These are phyloP conservation scores for Bagarius yarrelli DNA, from an alignment of 2,113 vertebrate species.

Conservation along the genomic window DNA sequence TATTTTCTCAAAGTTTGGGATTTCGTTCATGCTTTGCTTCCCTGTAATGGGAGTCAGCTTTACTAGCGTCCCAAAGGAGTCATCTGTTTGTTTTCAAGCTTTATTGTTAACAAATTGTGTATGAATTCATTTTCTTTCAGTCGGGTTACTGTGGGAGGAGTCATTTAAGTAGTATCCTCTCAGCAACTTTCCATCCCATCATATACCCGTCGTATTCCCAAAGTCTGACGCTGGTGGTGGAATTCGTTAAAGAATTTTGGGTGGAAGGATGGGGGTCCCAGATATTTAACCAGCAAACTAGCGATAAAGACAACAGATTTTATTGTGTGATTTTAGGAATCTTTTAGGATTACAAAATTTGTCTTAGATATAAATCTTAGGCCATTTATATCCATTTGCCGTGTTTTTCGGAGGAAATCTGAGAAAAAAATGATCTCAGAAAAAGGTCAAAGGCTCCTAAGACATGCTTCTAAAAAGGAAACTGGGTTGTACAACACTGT, in stretches of 20 bases:
- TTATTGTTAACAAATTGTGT: neutral
- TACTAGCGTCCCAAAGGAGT: conserved; percentile 11
- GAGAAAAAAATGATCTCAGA: neutral
- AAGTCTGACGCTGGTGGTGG: no score
- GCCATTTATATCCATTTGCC: neutral
- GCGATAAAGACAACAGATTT: no score
- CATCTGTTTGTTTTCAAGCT: conserved; percentile 13
- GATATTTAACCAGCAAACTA: no score
- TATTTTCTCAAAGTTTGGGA: conserved; percentile 21
- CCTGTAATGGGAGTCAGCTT: neutral
- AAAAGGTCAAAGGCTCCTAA: no score
- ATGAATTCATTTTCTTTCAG: neutral
- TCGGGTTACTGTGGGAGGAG: neutral
- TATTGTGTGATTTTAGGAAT: no score
- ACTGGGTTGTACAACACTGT: no score
- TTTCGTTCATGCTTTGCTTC: neutral
- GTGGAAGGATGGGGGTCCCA: no score
- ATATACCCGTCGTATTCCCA: neutral
- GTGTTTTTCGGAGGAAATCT: neutral
- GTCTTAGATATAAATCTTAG: neutral
- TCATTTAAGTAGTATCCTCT: neutral
- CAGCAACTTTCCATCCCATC: neutral
- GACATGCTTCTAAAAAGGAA: no score
- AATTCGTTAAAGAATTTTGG: no score
- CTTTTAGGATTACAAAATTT: no score